Evolutionary conservation across 2,113 vertebrate species (phyloP), one percentile per base, ranked within the genome.

Genomic region (Corydoras sp.): DNA sequence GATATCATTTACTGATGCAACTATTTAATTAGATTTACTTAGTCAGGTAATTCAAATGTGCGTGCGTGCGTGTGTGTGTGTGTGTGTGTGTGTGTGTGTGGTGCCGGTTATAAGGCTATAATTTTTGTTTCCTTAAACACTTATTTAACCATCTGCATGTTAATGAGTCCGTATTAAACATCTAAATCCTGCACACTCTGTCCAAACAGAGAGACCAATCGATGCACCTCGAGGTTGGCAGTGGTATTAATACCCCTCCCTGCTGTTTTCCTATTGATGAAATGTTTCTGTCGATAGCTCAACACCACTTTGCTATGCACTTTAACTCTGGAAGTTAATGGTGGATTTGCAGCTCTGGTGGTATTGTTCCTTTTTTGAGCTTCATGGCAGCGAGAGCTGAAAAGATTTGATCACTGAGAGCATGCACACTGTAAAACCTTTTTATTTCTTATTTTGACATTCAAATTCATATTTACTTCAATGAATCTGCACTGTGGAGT

Each of bases 201-300:
- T 76, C 43, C 69, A 80, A 81, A 10, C 75, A 71, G 82, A 80
- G 76, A 56, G 84, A 81, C 82, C 9, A 82, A 88, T 90, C 86
- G 73, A 88, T 88, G 82, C 75, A 80, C 83, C 76, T 12, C 24
- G 78, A 43, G 66, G 81, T 79, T 5, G 79, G 76, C 78, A 3
- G 72, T 81, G 82, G 82, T 77, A 72, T 65, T 82, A 85, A 84
- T 86, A 83, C 81, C 85, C 86, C 86, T 81, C 82, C 81, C 76
- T 80, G 77, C 83, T 82, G 77, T 85, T 75, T 78, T 18, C 67
- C 63, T 83, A 86, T 87, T 81, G 85, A 88, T 69, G 82, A 69
- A 32, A 71, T 83, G 82, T 51, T 43, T 59, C 35, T 74, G 77
- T 86, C 83, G 31, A 60, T 73, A 68, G 43, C 53, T 76, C 66